Percentiles rank a stretch among this genome's conserved stretches.
Evolutionary conservation across 1,140 invertebrate species (phyloP).

Genomic region (Bombus confusus): DNA sequence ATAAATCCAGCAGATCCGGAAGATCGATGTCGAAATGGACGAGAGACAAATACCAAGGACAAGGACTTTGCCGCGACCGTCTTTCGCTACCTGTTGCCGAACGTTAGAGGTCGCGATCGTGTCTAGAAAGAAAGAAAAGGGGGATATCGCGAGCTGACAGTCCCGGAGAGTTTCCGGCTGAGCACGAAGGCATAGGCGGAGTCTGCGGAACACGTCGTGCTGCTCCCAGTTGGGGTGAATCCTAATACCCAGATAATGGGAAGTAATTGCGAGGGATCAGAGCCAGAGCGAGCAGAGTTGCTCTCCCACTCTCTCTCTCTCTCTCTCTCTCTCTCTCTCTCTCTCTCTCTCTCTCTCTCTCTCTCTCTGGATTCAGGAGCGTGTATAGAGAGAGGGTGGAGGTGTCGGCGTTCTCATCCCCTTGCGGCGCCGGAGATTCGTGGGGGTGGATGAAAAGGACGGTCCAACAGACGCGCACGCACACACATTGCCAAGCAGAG

Average conservation of each 20-base stretch:
- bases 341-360: neutral
- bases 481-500: neutral
- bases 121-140: conserved; percentile 49
- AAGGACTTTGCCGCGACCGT: conserved; percentile 6
- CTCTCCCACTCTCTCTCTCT: conserved; percentile 39
- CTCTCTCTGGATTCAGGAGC: conserved; percentile 35
- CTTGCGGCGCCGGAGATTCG: conserved; percentile 46
- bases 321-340: conserved; percentile 15
- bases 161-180: conserved; percentile 42
- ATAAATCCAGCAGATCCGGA: neutral
- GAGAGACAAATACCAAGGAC: neutral
- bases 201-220: conserved; percentile 76
- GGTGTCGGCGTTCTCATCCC: conserved; percentile 56
- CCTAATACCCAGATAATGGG: conserved; percentile 83
- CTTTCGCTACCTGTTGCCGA: conserved; percentile 64
- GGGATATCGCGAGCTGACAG: conserved; percentile 13
- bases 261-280: conserved; percentile 83
- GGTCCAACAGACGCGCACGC: conserved; percentile 41
- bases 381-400: conserved; percentile 44
- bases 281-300: conserved; percentile 69
- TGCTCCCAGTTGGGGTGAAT: conserved; percentile 80
- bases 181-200: conserved; percentile 63
- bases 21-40: neutral
- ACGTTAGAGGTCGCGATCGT: conserved; percentile 42
- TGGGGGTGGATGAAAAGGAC: conserved; percentile 60